Evolutionary conservation across 2,888 invertebrate species (phyloP).

Genomic region (Antheraea assamensis): DNA sequence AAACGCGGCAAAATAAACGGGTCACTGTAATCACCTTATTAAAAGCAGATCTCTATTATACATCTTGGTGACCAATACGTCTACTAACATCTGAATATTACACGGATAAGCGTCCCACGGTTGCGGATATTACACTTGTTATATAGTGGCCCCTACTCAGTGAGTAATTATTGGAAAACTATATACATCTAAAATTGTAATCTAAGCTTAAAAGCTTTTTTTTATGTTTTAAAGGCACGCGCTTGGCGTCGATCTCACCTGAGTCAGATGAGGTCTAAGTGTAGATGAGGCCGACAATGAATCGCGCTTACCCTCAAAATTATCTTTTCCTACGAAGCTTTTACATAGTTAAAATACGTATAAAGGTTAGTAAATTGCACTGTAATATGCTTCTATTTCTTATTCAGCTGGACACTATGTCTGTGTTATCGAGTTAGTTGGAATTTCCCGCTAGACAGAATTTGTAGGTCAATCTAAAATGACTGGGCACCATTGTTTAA

Average conservation of each 20-base stretch:
- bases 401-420: background rate
- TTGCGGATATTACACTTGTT: background rate
- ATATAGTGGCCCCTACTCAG: background rate
- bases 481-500: conserved; percentile 29
- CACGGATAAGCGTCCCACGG: background rate
- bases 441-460: background rate
- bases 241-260: too few relatives aligned
- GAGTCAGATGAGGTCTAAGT: too few relatives aligned
- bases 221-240: too few relatives aligned
- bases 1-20: too few relatives aligned
- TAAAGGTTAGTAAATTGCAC: background rate
- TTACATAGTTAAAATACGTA: background rate
- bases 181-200: too few relatives aligned
- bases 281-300: too few relatives aligned
- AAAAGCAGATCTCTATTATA: too few relatives aligned
- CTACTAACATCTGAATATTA: too few relatives aligned
- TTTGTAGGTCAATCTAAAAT: conserved; percentile 23
- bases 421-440: conserved; percentile 1
- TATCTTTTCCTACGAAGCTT: background rate
- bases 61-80: too few relatives aligned
- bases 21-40: too few relatives aligned
- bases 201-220: background rate
- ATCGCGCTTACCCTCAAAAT: too few relatives aligned
- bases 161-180: background rate
- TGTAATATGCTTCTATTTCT: background rate